A percentile compares a stretch with the other conserved stretches of the same genome.
phyloP scores from a whole-genome alignment of 2,888 invertebrate genomes.

The Ctena decussata region DNA sequence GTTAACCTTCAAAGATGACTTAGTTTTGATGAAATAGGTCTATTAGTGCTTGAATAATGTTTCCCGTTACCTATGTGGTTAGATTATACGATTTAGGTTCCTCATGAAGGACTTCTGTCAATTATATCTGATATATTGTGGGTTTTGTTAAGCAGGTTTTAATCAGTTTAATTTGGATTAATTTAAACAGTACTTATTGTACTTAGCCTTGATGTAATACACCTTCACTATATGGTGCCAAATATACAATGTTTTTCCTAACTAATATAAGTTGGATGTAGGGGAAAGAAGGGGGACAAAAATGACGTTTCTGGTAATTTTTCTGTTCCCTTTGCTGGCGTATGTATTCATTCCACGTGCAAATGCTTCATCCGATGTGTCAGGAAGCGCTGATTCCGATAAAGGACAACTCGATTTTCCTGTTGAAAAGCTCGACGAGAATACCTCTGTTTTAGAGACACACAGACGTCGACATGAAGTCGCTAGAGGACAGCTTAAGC shows the following conservation, averaged over 20 bases:
- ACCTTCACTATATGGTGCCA: too few species aligned
- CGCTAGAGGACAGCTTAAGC: background rate
- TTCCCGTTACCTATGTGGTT: too few species aligned
- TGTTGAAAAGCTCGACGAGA: background rate
- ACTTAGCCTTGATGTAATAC: too few species aligned
- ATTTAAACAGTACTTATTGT: too few species aligned
- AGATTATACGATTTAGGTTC: too few species aligned
- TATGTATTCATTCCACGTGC: conserved; percentile 21
- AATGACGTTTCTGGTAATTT: conserved; percentile 26
- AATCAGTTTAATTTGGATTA: too few species aligned
- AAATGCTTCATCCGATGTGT: background rate
- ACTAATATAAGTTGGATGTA: too few species aligned
- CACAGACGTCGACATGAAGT: background rate
- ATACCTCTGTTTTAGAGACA: background rate
- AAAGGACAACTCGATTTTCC: background rate
- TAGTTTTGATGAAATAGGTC: background rate
- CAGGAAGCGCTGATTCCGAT: background rate
- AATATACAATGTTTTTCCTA: too few species aligned
- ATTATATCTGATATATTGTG: too few species aligned
- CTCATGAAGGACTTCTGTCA: too few species aligned
- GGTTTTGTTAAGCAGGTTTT: too few species aligned
- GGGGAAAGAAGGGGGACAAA: too few species aligned
- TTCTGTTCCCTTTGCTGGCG: conserved; percentile 21
- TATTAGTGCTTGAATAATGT: background rate
- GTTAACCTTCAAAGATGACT: background rate